A percentile compares a stretch with the other conserved stretches of the same genome.
Evolutionary conservation across 2,888 invertebrate species (phyloP).

Genomic region (Nomada ferruginata): DNA sequence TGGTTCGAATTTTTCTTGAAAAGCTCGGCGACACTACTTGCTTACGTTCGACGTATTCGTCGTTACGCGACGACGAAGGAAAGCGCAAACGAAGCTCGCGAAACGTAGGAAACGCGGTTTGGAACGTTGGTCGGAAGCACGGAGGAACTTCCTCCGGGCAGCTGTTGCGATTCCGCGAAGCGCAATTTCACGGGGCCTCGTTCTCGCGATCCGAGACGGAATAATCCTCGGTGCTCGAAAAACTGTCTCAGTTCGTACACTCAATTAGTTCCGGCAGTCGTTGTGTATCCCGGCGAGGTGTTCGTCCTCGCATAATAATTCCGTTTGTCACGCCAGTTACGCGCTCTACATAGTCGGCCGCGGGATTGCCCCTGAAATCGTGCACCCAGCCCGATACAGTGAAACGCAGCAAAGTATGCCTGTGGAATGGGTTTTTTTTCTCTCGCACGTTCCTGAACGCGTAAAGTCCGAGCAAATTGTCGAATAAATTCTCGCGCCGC

Average conservation of each 20-base stretch:
- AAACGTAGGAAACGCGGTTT: neutral
- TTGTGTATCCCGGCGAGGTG: slow-evolving; percentile 55
- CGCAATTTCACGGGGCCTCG: slow-evolving; percentile 52
- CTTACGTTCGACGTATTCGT: too few species aligned
- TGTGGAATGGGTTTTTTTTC: too few species aligned
- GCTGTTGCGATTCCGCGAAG: slow-evolving; percentile 19
- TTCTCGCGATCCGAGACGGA: slow-evolving; percentile 25
- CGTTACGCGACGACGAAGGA: too few species aligned
- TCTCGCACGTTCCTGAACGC: too few species aligned
- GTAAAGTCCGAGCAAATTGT: too few species aligned
- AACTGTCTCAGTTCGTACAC: slow-evolving; percentile 64
- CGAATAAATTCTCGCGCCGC: too few species aligned
- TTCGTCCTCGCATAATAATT: slow-evolving; percentile 76
- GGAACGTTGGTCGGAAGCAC: slow-evolving; percentile 17
- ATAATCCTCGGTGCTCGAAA: slow-evolving; percentile 45
- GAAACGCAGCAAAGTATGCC: neutral
- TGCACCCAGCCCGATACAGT: neutral
- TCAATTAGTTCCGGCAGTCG: slow-evolving; percentile 67
- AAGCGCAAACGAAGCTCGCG: too few species aligned
- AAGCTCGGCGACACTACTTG: too few species aligned
- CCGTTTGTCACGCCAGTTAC: slow-evolving; percentile 77
- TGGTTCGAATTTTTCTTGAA: too few species aligned
- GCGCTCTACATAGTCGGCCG: slow-evolving; percentile 76
- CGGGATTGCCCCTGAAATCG: slow-evolving; percentile 19
- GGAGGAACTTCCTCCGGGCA: neutral